Conservation (phyloP, 2,888 invertebrate genomes). For the Rhabditoides inermis region DNA sequence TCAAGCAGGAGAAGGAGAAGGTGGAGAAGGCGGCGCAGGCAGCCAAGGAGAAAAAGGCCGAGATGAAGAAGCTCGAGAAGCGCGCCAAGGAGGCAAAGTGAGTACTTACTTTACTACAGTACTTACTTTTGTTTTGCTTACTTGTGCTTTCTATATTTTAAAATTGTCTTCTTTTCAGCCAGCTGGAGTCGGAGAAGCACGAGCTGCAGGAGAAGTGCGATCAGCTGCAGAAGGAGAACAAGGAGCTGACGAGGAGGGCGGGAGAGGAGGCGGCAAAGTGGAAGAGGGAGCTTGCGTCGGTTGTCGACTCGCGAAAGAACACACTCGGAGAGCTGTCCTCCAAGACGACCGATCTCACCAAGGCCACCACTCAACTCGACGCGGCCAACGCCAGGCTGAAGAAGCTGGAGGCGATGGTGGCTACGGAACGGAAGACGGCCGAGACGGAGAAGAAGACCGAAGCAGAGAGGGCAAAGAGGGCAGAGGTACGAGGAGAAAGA, state of each 20-base stretch:
- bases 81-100: slow-evolving; percentile 1
- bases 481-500: no score
- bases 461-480: neutral
- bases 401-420: slow-evolving; percentile 24
- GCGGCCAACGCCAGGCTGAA: slow-evolving; percentile 23
- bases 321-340: slow-evolving; percentile 2
- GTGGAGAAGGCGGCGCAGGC: slow-evolving; percentile 14
- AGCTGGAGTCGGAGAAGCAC: slow-evolving; percentile 23
- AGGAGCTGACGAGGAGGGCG: slow-evolving; percentile 19
- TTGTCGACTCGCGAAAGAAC: slow-evolving; percentile 3
- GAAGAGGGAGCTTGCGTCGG: slow-evolving; percentile 12
- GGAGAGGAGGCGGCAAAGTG: slow-evolving; percentile 17
- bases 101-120: neutral
- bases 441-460: slow-evolving; percentile 44
- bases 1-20: slow-evolving; percentile 18
- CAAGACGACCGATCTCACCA: slow-evolving; percentile 6
- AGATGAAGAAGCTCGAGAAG: slow-evolving; percentile 44
- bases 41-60: slow-evolving; percentile 22
- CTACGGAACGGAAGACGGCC: slow-evolving; percentile 22
- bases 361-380: slow-evolving; percentile 30
- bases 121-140: neutral
- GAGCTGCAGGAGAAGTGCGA: slow-evolving; percentile 27
- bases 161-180: slow-evolving; percentile 9
- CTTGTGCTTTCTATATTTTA: neutral
- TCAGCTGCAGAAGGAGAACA: slow-evolving; percentile 25